Base-by-base conservation (phyloP, 30 jellyfish, hydroid and myxozoan genomes). In the Chironex yamaguchii region DNA sequence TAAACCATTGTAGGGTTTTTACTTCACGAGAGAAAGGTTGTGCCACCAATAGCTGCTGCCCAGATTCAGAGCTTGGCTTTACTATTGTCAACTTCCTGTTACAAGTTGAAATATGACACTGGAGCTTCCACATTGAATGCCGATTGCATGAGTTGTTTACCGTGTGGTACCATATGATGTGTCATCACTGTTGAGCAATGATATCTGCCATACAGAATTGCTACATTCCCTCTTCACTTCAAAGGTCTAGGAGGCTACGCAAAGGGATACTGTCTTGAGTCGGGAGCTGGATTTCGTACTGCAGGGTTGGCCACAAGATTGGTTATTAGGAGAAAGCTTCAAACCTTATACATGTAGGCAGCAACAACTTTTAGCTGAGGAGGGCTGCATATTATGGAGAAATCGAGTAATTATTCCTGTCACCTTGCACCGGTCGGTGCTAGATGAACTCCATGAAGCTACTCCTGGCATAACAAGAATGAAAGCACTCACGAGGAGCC, bases 81-180 rank as follows among this genome's bases (percentile, higher is more conserved):
- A n/a, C n/a, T n/a, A n/a, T n/a, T n/a, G n/a, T n/a, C n/a, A n/a
- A n/a, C n/a, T n/a, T n/a, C n/a, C n/a, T n/a, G n/a, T n/a, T n/a
- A n/a, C n/a, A n/a, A n/a, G n/a, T 25, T 79, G 30, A 29, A 20
- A 34, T 79, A 67, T 32, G 0, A 90, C 35, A 25, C 48, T 14
- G 90, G 71, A n/a, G 77, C 32, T 20, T 11, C 23, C 26, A 11
- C 0, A 65, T 77, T 79, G 29, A 66, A 66, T 67, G 91, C 91
- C 6, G 91, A 79, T 79, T 28, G 82, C 0, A 3, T 79, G 36
- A 29, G 82, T 42, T 27, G 91, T 17, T 34, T 79, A 2, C 91
- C 91, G 6, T 11, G 67, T n/a, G 52, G 24, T 66, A 3, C 29
- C 34, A 27, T 0, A 21, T 2, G 29, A 25, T n/a, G 21, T 23